A percentile compares a stretch with the other conserved stretches of the same genome.
Conservation (phyloP, 2,113 vertebrate genomes). For the Tretioscincus oriximinensis region DNA sequence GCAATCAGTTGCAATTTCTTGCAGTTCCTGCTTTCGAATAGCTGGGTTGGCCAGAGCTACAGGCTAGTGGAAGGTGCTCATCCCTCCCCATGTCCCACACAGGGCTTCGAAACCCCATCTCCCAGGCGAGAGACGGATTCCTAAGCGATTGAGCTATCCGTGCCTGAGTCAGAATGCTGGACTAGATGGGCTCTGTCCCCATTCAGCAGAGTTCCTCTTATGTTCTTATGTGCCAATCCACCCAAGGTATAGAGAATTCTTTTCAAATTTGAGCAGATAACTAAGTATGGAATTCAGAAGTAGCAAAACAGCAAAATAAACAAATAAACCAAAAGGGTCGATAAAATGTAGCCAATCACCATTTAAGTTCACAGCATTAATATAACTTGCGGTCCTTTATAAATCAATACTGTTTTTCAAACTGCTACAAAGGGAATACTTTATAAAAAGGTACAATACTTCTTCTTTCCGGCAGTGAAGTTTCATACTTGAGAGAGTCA, state of each 20-base stretch:
- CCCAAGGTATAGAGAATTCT: conserved; percentile 43
- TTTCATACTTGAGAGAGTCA: conserved; percentile 19
- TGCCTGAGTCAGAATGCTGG: no score
- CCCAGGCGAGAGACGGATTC: no score
- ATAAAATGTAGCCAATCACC: conserved; percentile 53
- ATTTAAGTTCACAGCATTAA: conserved; percentile 39
- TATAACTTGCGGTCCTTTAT: conserved; percentile 28
- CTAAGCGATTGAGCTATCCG: no score
- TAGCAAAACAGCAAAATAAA: conserved; percentile 16
- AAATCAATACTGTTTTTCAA: conserved; percentile 33
- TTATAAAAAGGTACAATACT: background rate
- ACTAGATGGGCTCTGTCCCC: no score
- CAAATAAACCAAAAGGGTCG: background rate
- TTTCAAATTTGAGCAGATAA: conserved; percentile 64
- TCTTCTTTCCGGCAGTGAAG: background rate
- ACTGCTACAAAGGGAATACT: conserved; percentile 11
- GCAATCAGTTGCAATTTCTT: no score
- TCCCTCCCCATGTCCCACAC: no score
- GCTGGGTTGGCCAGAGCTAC: no score
- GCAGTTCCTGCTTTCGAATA: no score
- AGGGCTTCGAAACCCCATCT: no score
- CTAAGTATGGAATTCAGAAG: conserved; percentile 58
- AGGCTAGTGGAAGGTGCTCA: no score
- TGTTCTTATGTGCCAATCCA: background rate
- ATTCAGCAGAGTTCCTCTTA: no score